Evolutionary conservation across 2,113 vertebrate genomes (phyloP).

Genomic region (Saguinus imperator): DNA sequence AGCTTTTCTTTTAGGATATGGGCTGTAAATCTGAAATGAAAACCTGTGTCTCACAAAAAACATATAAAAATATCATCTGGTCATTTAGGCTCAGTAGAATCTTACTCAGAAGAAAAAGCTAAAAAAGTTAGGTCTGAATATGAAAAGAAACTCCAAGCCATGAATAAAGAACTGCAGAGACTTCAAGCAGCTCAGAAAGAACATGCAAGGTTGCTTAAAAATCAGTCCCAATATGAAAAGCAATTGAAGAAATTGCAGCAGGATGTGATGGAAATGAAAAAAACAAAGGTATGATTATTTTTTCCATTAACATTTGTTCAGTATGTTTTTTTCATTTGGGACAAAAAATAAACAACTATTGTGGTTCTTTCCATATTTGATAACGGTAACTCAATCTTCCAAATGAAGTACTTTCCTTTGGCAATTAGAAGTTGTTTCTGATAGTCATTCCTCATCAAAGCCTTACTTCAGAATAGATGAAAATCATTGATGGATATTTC

Average conservation of each 20-base stretch:
- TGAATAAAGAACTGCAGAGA: slow-evolving; percentile 98
- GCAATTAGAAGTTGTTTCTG: background rate
- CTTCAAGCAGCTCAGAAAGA: slow-evolving; percentile 97
- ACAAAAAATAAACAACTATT: background rate
- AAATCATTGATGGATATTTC: background rate
- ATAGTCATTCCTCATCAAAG: background rate
- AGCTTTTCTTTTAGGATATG: background rate
- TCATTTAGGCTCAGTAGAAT: slow-evolving; percentile 92
- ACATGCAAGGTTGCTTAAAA: slow-evolving; percentile 95
- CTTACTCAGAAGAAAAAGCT: slow-evolving; percentile 96
- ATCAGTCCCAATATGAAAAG: slow-evolving; percentile 98
- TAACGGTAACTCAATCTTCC: background rate
- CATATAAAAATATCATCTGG: slow-evolving; percentile 40
- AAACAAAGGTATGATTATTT: slow-evolving; percentile 91
- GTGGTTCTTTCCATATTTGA: background rate
- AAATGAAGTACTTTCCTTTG: background rate
- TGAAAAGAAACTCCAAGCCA: slow-evolving; percentile 95
- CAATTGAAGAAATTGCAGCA: slow-evolving; percentile 96
- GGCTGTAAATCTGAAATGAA: slow-evolving; percentile 5
- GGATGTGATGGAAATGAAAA: slow-evolving; percentile 98
- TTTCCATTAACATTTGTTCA: background rate
- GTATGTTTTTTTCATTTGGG: background rate
- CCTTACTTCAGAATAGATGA: slow-evolving; percentile 9
- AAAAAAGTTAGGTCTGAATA: slow-evolving; percentile 96
- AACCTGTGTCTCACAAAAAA: background rate